phyloP scores from a whole-genome alignment of 2,888 invertebrate genomes.

The Cephus pulcher region DNA sequence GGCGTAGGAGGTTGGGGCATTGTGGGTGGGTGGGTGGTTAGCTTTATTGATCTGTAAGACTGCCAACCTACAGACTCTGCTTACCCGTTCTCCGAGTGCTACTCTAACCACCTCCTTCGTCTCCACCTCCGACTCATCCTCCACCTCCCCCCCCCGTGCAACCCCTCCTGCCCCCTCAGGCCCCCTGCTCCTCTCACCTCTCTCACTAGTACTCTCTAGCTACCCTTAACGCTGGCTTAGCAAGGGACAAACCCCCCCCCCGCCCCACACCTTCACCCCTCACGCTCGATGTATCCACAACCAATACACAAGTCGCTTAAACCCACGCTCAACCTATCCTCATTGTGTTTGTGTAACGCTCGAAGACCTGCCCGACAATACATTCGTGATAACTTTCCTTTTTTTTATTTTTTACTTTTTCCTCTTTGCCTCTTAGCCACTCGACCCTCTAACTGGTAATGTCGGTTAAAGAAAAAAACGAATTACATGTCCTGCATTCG shows the following conservation, averaged over 20 bases:
- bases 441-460: background rate
- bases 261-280: slow-evolving; percentile 16
- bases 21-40: slow-evolving; percentile 60
- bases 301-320: slow-evolving; percentile 55
- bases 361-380: slow-evolving; percentile 48
- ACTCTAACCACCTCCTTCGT: slow-evolving; percentile 42
- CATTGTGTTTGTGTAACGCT: slow-evolving; percentile 53
- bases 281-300: slow-evolving; percentile 44
- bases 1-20: slow-evolving; percentile 45
- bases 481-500: background rate
- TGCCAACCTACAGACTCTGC: slow-evolving; percentile 57
- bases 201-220: slow-evolving; percentile 39
- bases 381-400: slow-evolving; percentile 39
- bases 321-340: slow-evolving; percentile 48
- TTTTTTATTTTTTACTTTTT: background rate
- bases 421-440: background rate
- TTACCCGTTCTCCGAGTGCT: background rate
- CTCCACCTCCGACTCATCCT: slow-evolving; percentile 27
- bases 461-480: background rate
- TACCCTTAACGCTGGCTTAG: slow-evolving; percentile 63
- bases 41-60: slow-evolving; percentile 68
- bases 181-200: slow-evolving; percentile 19
- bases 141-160: slow-evolving; percentile 30
- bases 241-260: slow-evolving; percentile 50
- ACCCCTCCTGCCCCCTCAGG: slow-evolving; percentile 7